A percentile compares a stretch with the other conserved stretches of the same genome.
Conservation (phyloP, 2,797 vertebrate species). For the Borostomias antarcticus region DNA sequence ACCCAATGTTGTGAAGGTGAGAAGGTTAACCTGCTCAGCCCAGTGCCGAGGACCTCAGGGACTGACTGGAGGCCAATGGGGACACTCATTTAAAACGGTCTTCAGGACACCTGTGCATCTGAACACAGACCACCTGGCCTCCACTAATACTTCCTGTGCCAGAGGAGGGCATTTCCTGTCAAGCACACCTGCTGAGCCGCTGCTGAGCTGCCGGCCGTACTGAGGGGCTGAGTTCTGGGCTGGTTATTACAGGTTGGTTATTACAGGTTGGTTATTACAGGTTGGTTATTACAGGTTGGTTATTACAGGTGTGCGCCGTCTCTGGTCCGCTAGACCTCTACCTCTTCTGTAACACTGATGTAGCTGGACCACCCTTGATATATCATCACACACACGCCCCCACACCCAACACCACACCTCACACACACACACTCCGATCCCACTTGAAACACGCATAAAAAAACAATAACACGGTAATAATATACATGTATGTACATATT, state of each 20-base stretch:
- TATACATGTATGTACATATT: constrained; percentile 1
- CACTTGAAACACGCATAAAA: background rate
- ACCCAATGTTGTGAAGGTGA: too few species aligned
- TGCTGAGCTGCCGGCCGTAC: background rate
- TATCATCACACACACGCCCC: background rate
- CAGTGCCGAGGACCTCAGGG: background rate
- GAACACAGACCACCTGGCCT: background rate
- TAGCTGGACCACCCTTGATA: too few species aligned
- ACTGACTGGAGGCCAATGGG: background rate
- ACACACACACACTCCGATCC: background rate
- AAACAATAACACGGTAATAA: background rate
- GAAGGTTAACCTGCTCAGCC: constrained; percentile 2
- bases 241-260: too few species aligned
- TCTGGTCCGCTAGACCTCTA: too few species aligned
- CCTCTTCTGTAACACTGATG: constrained; percentile 5
- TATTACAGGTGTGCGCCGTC: too few species aligned
- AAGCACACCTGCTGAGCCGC: background rate
- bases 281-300: too few species aligned
- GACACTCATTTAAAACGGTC: background rate
- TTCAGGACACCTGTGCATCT: background rate
- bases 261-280: too few species aligned
- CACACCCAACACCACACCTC: constrained; percentile 4
- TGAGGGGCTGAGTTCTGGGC: background rate
- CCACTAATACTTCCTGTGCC: background rate
- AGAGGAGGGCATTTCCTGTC: background rate